A percentile compares a stretch with the other conserved stretches of the same genome.
Conservation (phyloP, 2,797 vertebrate species). For the Rhyacichthys aspro region DNA sequence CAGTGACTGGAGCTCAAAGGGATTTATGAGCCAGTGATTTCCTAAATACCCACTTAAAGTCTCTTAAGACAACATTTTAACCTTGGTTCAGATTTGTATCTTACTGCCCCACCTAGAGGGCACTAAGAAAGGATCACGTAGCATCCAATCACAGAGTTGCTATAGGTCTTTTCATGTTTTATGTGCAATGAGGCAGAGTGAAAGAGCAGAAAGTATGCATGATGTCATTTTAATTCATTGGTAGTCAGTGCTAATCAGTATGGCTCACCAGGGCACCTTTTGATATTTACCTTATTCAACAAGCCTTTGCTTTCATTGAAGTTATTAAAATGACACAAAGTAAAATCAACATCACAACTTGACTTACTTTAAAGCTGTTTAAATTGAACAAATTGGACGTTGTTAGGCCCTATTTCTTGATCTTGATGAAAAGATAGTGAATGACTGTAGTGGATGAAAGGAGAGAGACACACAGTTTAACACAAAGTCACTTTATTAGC, state of each 20-base stretch:
- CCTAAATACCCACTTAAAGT: not conserved
- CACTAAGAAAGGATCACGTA: too few relatives aligned
- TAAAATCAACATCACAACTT: not conserved
- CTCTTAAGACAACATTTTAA: not conserved
- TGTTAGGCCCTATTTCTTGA: slow-evolving; percentile 42
- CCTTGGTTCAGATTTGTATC: too few relatives aligned
- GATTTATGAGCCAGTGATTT: not conserved
- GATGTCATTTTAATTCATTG: too few relatives aligned
- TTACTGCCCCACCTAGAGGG: too few relatives aligned
- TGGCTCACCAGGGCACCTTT: too few relatives aligned
- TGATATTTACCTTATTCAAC: too few relatives aligned
- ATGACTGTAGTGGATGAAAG: slow-evolving; percentile 47
- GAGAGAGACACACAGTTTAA: slow-evolving; percentile 66
- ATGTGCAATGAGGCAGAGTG: too few relatives aligned
- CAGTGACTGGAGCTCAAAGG: not conserved
- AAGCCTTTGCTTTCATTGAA: too few relatives aligned
- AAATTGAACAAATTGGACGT: slow-evolving; percentile 18
- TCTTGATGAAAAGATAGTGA: slow-evolving; percentile 19
- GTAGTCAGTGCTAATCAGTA: too few relatives aligned
- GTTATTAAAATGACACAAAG: not conserved
- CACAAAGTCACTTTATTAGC: slow-evolving; percentile 76
- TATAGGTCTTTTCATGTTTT: too few relatives aligned
- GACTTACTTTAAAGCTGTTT: slow-evolving; percentile 1
- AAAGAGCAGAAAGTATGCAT: too few relatives aligned
- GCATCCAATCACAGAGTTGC: too few relatives aligned